These are phyloP conservation scores for Brenthis hecate DNA, from an alignment of 2,888 invertebrate genomes.

Conservation along the genomic window DNA sequence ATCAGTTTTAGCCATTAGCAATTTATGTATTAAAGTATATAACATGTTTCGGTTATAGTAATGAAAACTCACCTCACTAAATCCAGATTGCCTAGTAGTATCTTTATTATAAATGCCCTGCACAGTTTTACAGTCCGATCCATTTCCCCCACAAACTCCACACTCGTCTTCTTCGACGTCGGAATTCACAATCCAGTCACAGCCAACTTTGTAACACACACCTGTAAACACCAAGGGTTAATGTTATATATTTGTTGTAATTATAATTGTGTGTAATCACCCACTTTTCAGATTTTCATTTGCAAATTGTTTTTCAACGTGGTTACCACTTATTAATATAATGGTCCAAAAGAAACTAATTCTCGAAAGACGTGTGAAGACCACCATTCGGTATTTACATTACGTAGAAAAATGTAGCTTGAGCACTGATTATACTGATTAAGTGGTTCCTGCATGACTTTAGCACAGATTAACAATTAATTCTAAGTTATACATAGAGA, in stretches of 20 bases:
- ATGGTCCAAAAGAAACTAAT: too few relatives aligned
- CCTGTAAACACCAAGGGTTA: conserved; percentile 46
- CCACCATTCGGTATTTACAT: too few relatives aligned
- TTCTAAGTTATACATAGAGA: too few relatives aligned
- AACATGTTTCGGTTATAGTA: conserved; percentile 56
- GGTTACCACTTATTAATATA: too few relatives aligned
- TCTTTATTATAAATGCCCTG: conserved; percentile 87
- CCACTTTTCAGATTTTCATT: too few relatives aligned
- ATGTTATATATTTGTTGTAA: not conserved
- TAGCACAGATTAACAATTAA: too few relatives aligned
- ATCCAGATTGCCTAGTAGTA: conserved; percentile 79
- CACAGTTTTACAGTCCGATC: conserved; percentile 89
- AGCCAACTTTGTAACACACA: conserved; percentile 91
- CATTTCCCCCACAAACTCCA: conserved; percentile 93
- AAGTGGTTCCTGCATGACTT: too few relatives aligned
- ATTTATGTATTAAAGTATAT: not conserved
- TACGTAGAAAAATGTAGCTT: too few relatives aligned
- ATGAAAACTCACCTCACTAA: conserved; percentile 72
- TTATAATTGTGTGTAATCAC: too few relatives aligned
- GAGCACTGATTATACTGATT: too few relatives aligned
- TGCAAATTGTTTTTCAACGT: too few relatives aligned
- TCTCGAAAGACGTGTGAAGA: too few relatives aligned
- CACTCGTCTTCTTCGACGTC: conserved; percentile 91
- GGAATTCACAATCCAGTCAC: conserved; percentile 94
- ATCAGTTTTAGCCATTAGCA: not conserved